Percentiles rank a stretch among this genome's conserved stretches.
Evolutionary conservation across 2,888 invertebrate genomes (phyloP).

Genomic region (Drosophila parthenogenetica): DNA sequence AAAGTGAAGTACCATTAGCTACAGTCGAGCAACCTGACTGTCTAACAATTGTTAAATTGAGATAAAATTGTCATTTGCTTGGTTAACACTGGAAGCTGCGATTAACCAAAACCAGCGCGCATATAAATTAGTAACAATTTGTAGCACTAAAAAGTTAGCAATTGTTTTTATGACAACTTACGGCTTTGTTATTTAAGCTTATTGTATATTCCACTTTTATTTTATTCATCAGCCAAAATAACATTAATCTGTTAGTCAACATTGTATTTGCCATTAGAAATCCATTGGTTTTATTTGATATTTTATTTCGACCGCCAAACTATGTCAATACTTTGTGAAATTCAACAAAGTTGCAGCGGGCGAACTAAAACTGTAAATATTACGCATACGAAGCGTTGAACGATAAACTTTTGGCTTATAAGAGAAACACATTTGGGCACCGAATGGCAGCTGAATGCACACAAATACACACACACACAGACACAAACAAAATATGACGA

Average conservation of each 20-base stretch:
- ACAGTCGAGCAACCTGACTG: too few species aligned
- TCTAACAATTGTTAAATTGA: too few species aligned
- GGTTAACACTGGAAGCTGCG: too few species aligned
- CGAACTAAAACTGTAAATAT: constrained; percentile 10
- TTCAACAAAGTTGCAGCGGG: constrained; percentile 13
- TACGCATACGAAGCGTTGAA: constrained; percentile 20
- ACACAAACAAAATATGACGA: neutral
- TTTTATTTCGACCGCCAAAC: constrained; percentile 5
- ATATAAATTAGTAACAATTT: too few species aligned
- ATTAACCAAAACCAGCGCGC: too few species aligned
- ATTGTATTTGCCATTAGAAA: neutral
- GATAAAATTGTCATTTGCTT: too few species aligned
- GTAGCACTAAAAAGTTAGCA: too few species aligned
- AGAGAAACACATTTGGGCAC: constrained; percentile 1
- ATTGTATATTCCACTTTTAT: too few species aligned
- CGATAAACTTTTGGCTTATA: constrained; percentile 2
- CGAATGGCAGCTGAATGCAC: constrained; percentile 5
- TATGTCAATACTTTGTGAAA: neutral
- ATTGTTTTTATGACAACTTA: too few species aligned
- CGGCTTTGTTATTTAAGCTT: too few species aligned
- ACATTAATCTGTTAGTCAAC: neutral
- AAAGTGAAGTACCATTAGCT: too few species aligned
- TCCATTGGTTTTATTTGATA: constrained; percentile 2
- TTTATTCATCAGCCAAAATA: too few species aligned
- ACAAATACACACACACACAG: neutral